Conservation (phyloP, 2,888 invertebrate species). For the Rhyacophila evoluta region DNA sequence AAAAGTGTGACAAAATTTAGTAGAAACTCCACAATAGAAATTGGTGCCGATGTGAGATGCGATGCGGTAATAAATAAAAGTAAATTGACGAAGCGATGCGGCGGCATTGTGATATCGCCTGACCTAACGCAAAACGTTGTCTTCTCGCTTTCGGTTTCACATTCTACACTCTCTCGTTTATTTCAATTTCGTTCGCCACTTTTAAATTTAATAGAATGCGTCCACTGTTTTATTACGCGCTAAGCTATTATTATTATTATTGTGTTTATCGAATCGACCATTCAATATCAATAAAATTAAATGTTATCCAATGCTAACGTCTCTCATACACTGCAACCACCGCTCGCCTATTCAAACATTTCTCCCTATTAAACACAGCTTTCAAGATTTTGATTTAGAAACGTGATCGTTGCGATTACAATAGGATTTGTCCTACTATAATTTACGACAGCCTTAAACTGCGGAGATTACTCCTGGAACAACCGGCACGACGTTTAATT, state of each 20-base stretch:
- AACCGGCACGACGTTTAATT: no score
- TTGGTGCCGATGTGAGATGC: not conserved
- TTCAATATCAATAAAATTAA: not conserved
- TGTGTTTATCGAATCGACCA: not conserved
- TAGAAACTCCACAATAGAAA: slow-evolving; percentile 7
- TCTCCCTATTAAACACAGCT: no score
- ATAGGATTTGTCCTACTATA: no score
- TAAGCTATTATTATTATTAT: not conserved
- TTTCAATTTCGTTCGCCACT: slow-evolving; percentile 9
- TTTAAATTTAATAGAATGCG: not conserved
- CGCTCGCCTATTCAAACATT: no score
- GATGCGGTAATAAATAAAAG: slow-evolving; percentile 24
- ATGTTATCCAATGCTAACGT: no score
- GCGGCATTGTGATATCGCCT: slow-evolving; percentile 14
- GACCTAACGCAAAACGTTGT: slow-evolving; percentile 13
- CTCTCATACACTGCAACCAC: no score
- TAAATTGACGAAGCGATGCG: slow-evolving; percentile 1
- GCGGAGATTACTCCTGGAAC: no score
- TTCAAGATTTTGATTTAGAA: no score
- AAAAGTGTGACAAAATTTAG: not conserved
- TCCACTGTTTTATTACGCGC: not conserved
- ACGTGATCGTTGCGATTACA: no score
- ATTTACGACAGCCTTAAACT: no score
- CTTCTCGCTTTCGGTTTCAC: slow-evolving; percentile 17
- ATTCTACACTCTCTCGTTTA: not conserved